phyloP scores from a whole-genome alignment of 2,888 invertebrate genomes.

The Heteropelma amictum region DNA sequence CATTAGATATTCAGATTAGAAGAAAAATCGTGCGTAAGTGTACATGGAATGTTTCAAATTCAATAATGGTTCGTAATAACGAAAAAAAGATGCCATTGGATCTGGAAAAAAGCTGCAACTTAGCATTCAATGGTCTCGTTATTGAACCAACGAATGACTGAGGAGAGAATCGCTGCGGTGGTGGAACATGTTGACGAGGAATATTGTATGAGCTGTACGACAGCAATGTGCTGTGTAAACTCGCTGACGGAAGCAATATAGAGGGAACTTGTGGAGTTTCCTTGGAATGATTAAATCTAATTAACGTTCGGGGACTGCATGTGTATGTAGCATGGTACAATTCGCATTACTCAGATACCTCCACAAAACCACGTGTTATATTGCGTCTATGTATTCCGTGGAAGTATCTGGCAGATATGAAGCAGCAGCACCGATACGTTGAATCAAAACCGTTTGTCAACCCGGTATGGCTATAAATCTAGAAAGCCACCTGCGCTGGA shows the following conservation, averaged over 20 bases:
- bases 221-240: conserved; percentile 8
- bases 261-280: conserved; percentile 54
- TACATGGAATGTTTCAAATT: no score
- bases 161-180: not conserved
- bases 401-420: no score
- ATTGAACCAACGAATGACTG: conserved; percentile 41
- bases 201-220: conserved; percentile 10
- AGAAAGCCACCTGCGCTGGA: no score
- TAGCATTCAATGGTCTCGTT: conserved; percentile 13
- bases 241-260: conserved; percentile 20
- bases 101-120: not conserved
- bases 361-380: no score
- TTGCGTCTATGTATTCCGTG: no score
- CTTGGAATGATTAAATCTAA: conserved; percentile 50
- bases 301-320: conserved; percentile 37
- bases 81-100: not conserved
- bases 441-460: no score
- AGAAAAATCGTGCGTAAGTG: no score
- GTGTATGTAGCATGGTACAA: no score
- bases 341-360: no score
- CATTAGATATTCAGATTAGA: no score
- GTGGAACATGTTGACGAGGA: conserved; percentile 4
- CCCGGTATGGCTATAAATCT: no score
- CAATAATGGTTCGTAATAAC: conserved; percentile 1
- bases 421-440: no score